Evolutionary conservation across 2,113 vertebrate genomes (phyloP).

Genomic region (Procapra przewalskii): DNA sequence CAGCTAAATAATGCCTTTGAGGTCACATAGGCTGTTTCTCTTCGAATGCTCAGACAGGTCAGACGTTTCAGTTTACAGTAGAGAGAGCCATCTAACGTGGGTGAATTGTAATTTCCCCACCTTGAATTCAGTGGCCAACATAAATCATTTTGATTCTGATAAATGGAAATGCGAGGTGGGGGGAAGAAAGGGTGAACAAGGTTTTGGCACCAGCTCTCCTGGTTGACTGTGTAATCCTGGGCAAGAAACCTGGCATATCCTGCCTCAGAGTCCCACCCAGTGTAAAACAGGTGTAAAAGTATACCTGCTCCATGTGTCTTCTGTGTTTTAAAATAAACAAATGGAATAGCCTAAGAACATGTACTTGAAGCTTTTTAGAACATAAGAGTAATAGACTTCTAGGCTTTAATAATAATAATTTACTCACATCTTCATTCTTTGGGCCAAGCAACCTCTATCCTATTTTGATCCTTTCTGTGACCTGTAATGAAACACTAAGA

Average conservation of each 20-base stretch:
- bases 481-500: not conserved
- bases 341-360: not conserved
- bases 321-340: not conserved
- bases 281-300: not conserved
- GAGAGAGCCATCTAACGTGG: not conserved
- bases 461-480: not conserved
- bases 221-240: not conserved
- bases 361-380: not conserved
- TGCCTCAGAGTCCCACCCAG: not conserved
- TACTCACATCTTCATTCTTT: not conserved
- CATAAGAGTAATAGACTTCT: not conserved
- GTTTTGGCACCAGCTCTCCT: not conserved
- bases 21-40: not conserved
- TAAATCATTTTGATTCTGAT: not conserved
- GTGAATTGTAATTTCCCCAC: not conserved
- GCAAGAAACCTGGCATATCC: not conserved
- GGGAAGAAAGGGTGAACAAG: not conserved
- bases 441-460: not conserved
- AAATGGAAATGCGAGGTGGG: not conserved
- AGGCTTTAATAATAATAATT: not conserved
- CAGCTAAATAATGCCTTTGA: not conserved
- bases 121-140: not conserved
- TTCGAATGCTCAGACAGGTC: not conserved
- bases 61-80: not conserved
- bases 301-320: not conserved